phyloP scores from a whole-genome alignment of 2,113 vertebrate species.

The Turdus rufiventris region DNA sequence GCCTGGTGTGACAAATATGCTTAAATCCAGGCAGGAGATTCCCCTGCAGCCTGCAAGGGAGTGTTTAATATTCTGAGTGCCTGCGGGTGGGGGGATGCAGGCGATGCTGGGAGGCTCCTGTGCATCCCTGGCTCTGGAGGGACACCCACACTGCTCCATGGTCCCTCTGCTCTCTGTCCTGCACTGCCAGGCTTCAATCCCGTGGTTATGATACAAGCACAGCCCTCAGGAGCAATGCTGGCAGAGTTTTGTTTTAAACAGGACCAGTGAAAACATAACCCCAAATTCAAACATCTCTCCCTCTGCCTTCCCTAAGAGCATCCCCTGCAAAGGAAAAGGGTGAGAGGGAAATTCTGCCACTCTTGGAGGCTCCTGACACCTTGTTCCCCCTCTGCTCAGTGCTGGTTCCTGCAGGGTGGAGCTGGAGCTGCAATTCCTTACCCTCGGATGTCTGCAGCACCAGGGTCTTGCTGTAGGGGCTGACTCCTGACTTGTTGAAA shows the following conservation, averaged over 20 bases:
- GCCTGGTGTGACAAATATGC: conserved; percentile 32
- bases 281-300: background rate
- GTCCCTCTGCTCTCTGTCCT: background rate
- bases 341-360: background rate
- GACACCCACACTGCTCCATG: background rate
- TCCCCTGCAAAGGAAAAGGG: background rate
- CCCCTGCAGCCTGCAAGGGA: background rate
- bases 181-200: background rate
- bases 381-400: background rate
- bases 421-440: conserved; percentile 68
- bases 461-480: conserved; percentile 97
- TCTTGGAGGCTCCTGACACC: background rate
- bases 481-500: conserved; percentile 92
- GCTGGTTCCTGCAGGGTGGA: background rate
- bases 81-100: background rate
- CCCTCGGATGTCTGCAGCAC: conserved; percentile 96
- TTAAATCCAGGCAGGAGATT: background rate
- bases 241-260: background rate
- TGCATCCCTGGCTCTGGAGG: background rate
- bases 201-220: background rate
- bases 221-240: background rate
- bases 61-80: background rate
- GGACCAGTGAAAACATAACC: background rate
- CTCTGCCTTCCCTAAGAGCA: background rate
- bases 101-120: background rate